Evolutionary conservation across 2,113 vertebrate genomes (phyloP), one percentile per base, ranked within the genome.

Genomic region (Tragelaphus scriptus): DNA sequence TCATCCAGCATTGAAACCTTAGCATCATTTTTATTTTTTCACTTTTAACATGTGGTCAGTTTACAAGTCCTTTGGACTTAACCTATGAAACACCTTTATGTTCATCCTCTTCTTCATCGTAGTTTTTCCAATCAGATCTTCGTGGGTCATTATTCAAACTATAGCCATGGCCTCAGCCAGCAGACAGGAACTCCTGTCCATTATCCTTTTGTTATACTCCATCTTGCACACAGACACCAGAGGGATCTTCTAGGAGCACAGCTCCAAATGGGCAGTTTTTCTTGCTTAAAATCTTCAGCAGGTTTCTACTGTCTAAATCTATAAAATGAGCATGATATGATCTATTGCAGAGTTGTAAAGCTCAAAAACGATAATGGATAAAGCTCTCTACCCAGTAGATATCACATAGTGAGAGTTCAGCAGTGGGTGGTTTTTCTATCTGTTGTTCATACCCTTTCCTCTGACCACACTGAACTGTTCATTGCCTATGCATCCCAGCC

Each of bases 141-240:
- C 25, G 17, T 75, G 51, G 9, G 2, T 55, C 9, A 0, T 61
- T 53, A 2, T n/a, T 68, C 10, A 14, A 63, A 75, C 44, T 19
- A 11, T 2, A 25, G 82, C 25, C 53, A 14, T 0, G 26, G 53
- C 7, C 85, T 92, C n/a, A 14, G 32, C 89, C 77, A 26, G 32
- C 25, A 47, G n/a, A 58, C 51, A 21, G n/a, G 9, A 17, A 47
- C 19, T 63, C 65, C 11, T 86, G 79, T 30, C 61, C 5, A 4
- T 16, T 1, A 1, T n/a, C 36, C 26, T 36, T 59, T 56, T 4
- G 0, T 30, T 2, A 61, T 2, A 14, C 23, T 15, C 58, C 49
- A 21, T 25, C 15, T 23, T 88, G 28, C 30, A n/a, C 85, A 19
- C 30, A 28, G 68, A n/a, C 1, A 10, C n/a, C 85, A 58, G 56